Percentiles rank a stretch among this genome's conserved stretches.
Evolutionary conservation across 2,113 vertebrate species (phyloP).

Genomic region (Pavo muticus): DNA sequence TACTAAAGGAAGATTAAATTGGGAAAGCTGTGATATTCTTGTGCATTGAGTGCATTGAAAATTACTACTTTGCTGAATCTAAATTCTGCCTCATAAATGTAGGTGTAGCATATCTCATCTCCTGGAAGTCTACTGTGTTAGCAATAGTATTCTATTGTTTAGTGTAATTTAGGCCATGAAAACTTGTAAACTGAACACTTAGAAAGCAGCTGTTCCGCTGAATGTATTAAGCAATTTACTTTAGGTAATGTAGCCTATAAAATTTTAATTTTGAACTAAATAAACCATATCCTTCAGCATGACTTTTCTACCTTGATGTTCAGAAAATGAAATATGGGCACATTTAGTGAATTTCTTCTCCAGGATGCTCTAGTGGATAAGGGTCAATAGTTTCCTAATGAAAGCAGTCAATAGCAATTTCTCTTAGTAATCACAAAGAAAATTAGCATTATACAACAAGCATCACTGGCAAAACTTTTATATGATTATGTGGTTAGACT

Average conservation of each 20-base stretch:
- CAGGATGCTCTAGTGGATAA: slow-evolving; percentile 77
- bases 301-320: slow-evolving; percentile 78
- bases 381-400: slow-evolving; percentile 87
- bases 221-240: slow-evolving; percentile 86
- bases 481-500: slow-evolving; percentile 47
- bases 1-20: background rate
- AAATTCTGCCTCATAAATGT: slow-evolving; percentile 25
- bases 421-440: slow-evolving; percentile 81
- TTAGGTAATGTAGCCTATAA: slow-evolving; percentile 83
- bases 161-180: slow-evolving; percentile 61
- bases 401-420: slow-evolving; percentile 89
- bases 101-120: background rate
- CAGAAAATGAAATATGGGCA: slow-evolving; percentile 85
- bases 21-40: background rate
- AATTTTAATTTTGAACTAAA: slow-evolving; percentile 87
- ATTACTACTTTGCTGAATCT: background rate
- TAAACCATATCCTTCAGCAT: slow-evolving; percentile 80
- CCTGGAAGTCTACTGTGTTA: background rate
- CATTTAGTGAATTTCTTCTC: slow-evolving; percentile 82
- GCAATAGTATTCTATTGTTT: background rate
- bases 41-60: background rate
- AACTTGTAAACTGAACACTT: slow-evolving; percentile 57
- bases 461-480: slow-evolving; percentile 39
- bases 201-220: slow-evolving; percentile 78
- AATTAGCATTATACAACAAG: slow-evolving; percentile 78